Percentiles rank a stretch among this genome's conserved stretches.
These are phyloP conservation scores for Procambarus clarkii DNA, from an alignment of 1,140 invertebrate genomes.

Conservation along the genomic window DNA sequence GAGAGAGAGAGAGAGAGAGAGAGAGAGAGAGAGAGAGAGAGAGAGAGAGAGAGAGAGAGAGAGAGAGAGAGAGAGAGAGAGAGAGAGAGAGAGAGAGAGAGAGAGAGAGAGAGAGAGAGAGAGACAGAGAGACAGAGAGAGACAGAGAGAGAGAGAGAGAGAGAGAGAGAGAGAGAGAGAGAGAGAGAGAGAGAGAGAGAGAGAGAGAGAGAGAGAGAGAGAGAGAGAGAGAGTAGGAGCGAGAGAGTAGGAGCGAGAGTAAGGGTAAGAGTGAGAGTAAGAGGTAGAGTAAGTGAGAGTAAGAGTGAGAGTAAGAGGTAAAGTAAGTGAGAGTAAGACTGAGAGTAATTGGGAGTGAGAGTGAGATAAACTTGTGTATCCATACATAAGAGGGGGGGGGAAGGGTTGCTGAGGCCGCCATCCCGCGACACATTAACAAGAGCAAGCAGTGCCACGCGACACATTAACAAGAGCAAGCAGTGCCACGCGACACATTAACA, in stretches of 20 bases:
- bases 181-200: neutral
- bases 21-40: neutral
- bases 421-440: too few species aligned
- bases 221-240: neutral
- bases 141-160: neutral
- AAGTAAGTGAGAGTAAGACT: neutral
- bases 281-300: too few species aligned
- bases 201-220: neutral
- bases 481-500: too few species aligned
- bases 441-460: too few species aligned
- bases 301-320: neutral
- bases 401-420: too few species aligned
- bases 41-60: neutral
- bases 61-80: neutral
- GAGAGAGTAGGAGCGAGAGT: too few species aligned
- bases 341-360: neutral
- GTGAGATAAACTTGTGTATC: too few species aligned
- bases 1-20: neutral
- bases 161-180: neutral
- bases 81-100: neutral
- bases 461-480: too few species aligned
- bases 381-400: too few species aligned
- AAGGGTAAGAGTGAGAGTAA: too few species aligned
- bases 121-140: neutral
- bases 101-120: neutral